Base-by-base conservation (phyloP, 2,888 invertebrate species). In the Scaptomyza flava region DNA sequence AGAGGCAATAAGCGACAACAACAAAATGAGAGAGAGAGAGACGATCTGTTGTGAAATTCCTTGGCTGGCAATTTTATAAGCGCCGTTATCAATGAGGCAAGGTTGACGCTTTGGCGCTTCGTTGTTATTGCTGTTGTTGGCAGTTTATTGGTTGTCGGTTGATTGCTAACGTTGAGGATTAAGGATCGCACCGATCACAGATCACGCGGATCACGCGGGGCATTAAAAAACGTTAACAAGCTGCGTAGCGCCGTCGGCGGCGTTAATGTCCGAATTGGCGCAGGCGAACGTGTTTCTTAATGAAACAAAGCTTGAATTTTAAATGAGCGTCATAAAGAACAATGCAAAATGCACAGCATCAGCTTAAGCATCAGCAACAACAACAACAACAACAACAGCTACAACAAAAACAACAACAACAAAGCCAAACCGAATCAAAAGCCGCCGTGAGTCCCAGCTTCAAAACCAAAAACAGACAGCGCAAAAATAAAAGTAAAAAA, bases 241-340 rank as follows among this genome's bases (percentile, higher is more conserved):
- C 81, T 82, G 79, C 84, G 81, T 83, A 82, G 87, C 81, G 81
- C 87, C 81, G 87, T 81, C 78, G 84, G 86, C 81, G 86, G 82
- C 82, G 82, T 79, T 87, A 85, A 85, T 84, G 87, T 85, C 77
- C 52, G 77, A 84, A 84, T 79, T 84, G 85, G 79, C 80, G 68
- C 74, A 80, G 86, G 79, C 68, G 77, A 79, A 84, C 83, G 85
- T 82, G 86, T 87, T 83, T 77, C 87, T 89, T 83, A 84, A 81
- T 81, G 81, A 88, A 81, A 86, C 87, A 90, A 84, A 89, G 89
- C 90, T 80, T 87, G 89, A 83, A 89, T 90, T 90, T 90, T 90
- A 90, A 90, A 90, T 90, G 89, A 90, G 90, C 81, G 68, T 81
- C 89, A 90, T 90, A 89, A 90, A 90, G 83, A 85, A 86, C 82